Evolutionary conservation across 2,888 invertebrate genomes (phyloP).

Genomic region (Rotaria socialis): DNA sequence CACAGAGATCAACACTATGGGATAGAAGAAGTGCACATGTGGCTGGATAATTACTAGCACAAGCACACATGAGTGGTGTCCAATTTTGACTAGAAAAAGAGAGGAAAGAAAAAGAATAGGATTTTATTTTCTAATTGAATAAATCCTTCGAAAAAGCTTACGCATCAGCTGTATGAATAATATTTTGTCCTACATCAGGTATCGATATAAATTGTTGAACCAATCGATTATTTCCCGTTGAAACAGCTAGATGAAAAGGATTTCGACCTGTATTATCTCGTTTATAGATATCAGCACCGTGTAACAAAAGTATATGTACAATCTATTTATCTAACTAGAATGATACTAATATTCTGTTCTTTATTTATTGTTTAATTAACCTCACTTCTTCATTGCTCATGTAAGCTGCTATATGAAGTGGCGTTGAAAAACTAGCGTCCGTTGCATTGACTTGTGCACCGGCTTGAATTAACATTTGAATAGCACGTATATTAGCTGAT

Average conservation of each 20-base stretch:
- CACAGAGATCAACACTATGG: neutral
- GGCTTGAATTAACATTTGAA: slow-evolving; percentile 20
- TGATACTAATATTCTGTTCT: slow-evolving; percentile 5
- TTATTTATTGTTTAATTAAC: neutral
- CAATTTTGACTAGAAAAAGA: neutral
- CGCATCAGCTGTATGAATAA: neutral
- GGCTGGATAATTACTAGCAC: slow-evolving; percentile 1
- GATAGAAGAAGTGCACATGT: neutral
- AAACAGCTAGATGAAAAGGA: slow-evolving; percentile 17
- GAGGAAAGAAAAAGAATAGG: neutral
- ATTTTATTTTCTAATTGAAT: neutral
- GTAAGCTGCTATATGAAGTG: slow-evolving; percentile 24
- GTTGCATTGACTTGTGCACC: neutral
- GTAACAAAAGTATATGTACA: neutral
- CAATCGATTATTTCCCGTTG: slow-evolving; percentile 23
- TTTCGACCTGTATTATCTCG: slow-evolving; percentile 30
- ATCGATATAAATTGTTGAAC: neutral
- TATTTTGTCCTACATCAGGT: neutral
- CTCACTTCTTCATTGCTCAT: slow-evolving; percentile 11
- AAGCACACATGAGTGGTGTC: slow-evolving; percentile 8
- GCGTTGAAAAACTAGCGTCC: slow-evolving; percentile 11
- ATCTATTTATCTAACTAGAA: neutral
- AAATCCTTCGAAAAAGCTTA: neutral
- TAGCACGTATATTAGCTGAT: neutral
- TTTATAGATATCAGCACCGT: slow-evolving; percentile 23